These are phyloP conservation scores for Mesorhabditis belari DNA, from an alignment of 2,888 invertebrate genomes.

Conservation along the genomic window DNA sequence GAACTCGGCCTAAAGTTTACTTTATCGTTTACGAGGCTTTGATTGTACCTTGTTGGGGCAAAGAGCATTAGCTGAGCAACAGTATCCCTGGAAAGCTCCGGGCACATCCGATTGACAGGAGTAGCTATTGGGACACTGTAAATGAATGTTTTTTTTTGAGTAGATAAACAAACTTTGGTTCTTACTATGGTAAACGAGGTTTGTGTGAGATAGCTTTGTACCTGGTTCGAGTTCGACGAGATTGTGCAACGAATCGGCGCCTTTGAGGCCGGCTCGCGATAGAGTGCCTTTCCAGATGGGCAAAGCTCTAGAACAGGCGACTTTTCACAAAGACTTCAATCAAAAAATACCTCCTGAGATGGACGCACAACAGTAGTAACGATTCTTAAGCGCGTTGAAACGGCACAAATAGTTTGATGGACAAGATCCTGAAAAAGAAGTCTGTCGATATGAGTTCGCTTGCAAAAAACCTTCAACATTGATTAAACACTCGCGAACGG, in stretches of 20 bases:
- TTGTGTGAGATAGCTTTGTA: no score
- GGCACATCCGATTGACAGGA: slow-evolving; percentile 48
- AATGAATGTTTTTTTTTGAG: neutral
- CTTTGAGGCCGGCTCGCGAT: slow-evolving; percentile 44
- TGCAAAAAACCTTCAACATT: slow-evolving; percentile 34
- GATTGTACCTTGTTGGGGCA: slow-evolving; percentile 40
- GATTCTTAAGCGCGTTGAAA: slow-evolving; percentile 45
- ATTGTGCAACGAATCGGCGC: slow-evolving; percentile 46
- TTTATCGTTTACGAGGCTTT: neutral
- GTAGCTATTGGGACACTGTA: slow-evolving; percentile 42
- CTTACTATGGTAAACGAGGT: no score
- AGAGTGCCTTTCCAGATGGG: slow-evolving; percentile 49
- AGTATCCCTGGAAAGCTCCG: slow-evolving; percentile 51
- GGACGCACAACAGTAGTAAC: slow-evolving; percentile 51
- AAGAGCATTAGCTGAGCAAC: slow-evolving; percentile 44
- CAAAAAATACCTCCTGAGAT: slow-evolving; percentile 41
- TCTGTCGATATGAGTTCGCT: no score
- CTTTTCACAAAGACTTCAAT: neutral
- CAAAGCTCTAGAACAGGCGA: slow-evolving; percentile 32
- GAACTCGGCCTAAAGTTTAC: slow-evolving; percentile 36
- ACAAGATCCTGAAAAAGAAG: no score
- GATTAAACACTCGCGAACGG: slow-evolving; percentile 49
- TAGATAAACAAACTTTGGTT: no score
- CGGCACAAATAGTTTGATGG: slow-evolving; percentile 50
- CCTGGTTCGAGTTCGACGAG: slow-evolving; percentile 31